Evolutionary conservation across 1,140 invertebrate genomes (phyloP).

Genomic region (Panagrolaimus sp.): DNA sequence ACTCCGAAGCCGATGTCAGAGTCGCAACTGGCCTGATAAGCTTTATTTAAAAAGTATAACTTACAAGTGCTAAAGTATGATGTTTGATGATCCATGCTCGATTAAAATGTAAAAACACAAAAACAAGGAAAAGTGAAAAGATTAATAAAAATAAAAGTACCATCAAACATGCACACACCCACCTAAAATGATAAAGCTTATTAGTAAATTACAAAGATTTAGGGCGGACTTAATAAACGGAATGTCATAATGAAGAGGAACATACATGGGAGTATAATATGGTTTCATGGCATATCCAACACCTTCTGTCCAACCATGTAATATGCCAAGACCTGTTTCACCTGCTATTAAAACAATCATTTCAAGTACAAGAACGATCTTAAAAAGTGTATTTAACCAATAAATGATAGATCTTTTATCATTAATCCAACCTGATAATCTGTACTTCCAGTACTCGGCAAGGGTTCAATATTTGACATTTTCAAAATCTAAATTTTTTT

Average conservation of each 20-base stretch:
- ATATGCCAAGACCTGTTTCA: slow-evolving; percentile 37
- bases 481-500: background rate
- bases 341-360: slow-evolving; percentile 40
- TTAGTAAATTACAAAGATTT: too few relatives aligned
- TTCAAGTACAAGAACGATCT: slow-evolving; percentile 23
- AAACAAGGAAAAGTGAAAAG: slow-evolving; percentile 35
- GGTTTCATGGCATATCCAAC: slow-evolving; percentile 29
- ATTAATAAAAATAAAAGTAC: slow-evolving; percentile 36
- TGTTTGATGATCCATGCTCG: slow-evolving; percentile 30
- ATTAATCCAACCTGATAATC: slow-evolving; percentile 28
- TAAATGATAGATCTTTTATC: background rate
- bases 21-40: too few relatives aligned
- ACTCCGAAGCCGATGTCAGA: too few relatives aligned
- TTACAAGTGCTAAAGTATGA: slow-evolving; percentile 35
- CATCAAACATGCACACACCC: slow-evolving; percentile 36
- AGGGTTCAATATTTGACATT: background rate
- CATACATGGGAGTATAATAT: slow-evolving; percentile 30
- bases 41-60: background rate
- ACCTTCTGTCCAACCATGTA: slow-evolving; percentile 39
- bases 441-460: slow-evolving; percentile 3
- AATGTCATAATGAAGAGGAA: slow-evolving; percentile 25
- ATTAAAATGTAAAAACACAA: slow-evolving; percentile 36
- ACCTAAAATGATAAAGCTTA: slow-evolving; percentile 15
- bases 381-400: slow-evolving; percentile 13
- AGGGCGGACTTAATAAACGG: slow-evolving; percentile 14